A percentile compares a stretch with the other conserved stretches of the same genome.
These are phyloP conservation scores for Eupithecia insigniata DNA, from an alignment of 2,888 invertebrate species.

Conservation along the genomic window DNA sequence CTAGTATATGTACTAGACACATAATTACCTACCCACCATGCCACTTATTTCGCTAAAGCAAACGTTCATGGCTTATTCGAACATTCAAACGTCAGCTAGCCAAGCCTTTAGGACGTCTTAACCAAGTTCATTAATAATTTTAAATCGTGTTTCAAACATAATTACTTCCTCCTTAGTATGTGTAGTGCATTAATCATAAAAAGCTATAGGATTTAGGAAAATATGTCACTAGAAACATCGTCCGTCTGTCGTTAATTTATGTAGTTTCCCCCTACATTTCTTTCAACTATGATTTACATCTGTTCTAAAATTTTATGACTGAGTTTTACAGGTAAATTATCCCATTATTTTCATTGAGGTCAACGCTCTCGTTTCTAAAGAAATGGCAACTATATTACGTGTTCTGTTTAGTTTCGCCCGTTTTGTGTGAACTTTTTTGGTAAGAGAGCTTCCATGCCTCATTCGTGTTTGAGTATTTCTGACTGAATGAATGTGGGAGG, in stretches of 20 bases:
- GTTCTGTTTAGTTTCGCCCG: constrained; percentile 33
- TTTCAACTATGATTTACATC: constrained; percentile 45
- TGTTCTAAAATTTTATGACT: constrained; percentile 49
- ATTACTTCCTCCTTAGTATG: background rate
- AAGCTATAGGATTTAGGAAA: constrained; percentile 19
- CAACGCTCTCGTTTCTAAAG: constrained; percentile 50
- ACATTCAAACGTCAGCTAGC: too few species aligned
- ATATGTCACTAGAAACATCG: constrained; percentile 33
- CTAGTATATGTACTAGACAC: too few species aligned
- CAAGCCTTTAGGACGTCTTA: too few species aligned
- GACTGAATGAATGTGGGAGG: constrained; percentile 40
- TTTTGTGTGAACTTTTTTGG: constrained; percentile 44
- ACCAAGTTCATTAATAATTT: background rate
- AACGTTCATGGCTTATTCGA: too few species aligned
- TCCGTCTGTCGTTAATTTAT: constrained; percentile 38
- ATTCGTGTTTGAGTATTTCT: constrained; percentile 27
- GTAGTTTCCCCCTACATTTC: constrained; percentile 40
- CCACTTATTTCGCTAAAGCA: too few species aligned
- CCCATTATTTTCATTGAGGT: constrained; percentile 50
- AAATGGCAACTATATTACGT: constrained; percentile 45
- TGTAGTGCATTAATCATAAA: constrained; percentile 2
- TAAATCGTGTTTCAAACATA: background rate
- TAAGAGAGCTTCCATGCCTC: constrained; percentile 22
- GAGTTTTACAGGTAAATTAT: constrained; percentile 51
- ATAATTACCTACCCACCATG: too few species aligned